These are phyloP conservation scores for Chromis chromis DNA, from an alignment of 2,797 vertebrate genomes.

Conservation along the genomic window DNA sequence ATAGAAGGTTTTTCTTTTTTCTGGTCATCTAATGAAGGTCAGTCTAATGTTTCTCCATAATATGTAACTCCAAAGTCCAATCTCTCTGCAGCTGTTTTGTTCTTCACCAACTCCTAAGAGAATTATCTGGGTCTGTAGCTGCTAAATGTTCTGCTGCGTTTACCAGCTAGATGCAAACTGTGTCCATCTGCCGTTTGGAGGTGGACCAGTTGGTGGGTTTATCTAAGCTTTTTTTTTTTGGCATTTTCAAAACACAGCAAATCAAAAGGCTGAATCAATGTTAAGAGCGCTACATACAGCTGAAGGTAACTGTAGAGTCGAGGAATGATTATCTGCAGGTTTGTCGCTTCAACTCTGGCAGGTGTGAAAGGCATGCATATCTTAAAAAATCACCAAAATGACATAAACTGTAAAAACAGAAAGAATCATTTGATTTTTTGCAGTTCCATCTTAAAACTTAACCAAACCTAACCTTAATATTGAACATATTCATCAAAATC, in stretches of 20 bases:
- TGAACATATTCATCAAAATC: no score
- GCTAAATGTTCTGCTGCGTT: neutral
- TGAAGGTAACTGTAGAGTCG: neutral
- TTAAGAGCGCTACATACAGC: neutral
- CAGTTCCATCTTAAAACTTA: no score
- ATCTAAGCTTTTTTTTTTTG: neutral
- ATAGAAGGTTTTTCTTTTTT: neutral
- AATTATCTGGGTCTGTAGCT: neutral
- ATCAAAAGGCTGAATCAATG: neutral
- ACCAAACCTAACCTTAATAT: neutral
- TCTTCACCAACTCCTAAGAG: neutral
- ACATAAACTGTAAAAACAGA: no score
- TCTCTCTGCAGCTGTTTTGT: neutral
- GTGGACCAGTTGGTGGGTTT: neutral
- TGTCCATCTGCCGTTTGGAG: neutral
- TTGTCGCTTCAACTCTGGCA: neutral
- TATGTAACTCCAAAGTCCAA: neutral
- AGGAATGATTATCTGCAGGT: neutral
- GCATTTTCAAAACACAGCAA: neutral
- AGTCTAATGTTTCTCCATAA: neutral
- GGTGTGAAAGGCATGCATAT: neutral
- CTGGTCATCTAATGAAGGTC: neutral
- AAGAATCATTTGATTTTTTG: no score
- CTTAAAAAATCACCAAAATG: neutral
- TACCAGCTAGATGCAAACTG: neutral